Evolutionary conservation across 30 jellyfish, hydroid and myxozoan species (phyloP).

Genomic region (Aurelia aurita complex sp. Pacific): DNA sequence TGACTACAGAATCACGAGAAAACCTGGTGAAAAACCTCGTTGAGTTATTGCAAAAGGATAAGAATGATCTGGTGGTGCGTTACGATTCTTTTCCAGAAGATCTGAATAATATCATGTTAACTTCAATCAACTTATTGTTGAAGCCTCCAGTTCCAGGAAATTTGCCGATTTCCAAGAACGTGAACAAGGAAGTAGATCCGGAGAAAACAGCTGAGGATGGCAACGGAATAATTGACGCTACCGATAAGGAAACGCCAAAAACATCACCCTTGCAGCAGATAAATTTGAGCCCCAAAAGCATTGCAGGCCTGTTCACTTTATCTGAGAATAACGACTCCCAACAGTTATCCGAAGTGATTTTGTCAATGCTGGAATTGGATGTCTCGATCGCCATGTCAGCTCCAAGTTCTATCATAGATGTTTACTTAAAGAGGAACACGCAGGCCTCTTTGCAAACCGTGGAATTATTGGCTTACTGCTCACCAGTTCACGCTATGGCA

Average conservation of each 20-base stretch:
- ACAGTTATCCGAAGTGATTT: neutral
- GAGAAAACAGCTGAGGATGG: neutral
- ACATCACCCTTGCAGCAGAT: neutral
- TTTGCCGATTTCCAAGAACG: neutral
- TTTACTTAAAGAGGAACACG: neutral
- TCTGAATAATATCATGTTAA: too few species aligned
- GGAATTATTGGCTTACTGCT: slow-evolving; percentile 1
- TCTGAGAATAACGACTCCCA: neutral
- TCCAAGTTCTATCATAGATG: neutral
- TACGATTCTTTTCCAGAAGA: neutral
- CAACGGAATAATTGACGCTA: neutral
- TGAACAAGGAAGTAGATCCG: neutral
- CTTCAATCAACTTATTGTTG: too few species aligned
- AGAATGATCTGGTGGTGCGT: neutral
- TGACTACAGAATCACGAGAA: neutral
- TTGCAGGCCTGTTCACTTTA: slow-evolving; percentile 9
- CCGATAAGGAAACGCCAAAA: neutral
- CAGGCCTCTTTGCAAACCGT: neutral
- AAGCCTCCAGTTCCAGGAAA: too few species aligned
- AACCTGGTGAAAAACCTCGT: neutral
- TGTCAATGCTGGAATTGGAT: neutral
- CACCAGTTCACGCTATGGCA: slow-evolving; percentile 10
- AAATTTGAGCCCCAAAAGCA: neutral
- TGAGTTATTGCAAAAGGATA: neutral
- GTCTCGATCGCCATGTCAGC: slow-evolving; percentile 15